Base-by-base conservation (phyloP, 2,888 invertebrate genomes). In the Minunthozetes semirufus region DNA sequence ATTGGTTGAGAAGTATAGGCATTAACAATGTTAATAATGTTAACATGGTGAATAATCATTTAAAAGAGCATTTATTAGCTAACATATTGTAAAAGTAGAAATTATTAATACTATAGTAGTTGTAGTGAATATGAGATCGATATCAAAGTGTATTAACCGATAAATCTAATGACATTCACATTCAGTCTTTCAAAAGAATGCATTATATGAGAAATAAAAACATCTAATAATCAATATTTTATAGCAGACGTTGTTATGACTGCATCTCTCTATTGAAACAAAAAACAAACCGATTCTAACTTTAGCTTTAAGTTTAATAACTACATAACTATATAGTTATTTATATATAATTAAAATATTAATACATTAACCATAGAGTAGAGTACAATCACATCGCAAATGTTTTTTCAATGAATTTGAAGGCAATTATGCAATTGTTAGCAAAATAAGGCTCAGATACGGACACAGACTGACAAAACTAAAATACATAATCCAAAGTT, bases 61-160 rank as follows among this genome's bases (percentile, higher is more conserved):
- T n/a, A n/a, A n/a, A n/a, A n/a, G n/a, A n/a, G n/a, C n/a, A n/a
- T n/a, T n/a, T n/a, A n/a, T n/a, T n/a, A n/a, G n/a, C 42, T 4
- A 50, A 50, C 13, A 48, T 48, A 50, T 50, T n/a, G 5, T n/a
- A 50, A 9, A n/a, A n/a, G n/a, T 50, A 27, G n/a, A 27, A 25
- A n/a, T 27, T 59, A 27, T 59, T 2, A 27, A 27, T 59, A 59
- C 6, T 3, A 56, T 4, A 56, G n/a, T 27, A 56, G 17, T 56
- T 11, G n/a, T 59, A 61, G 8, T 61, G 29, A 15, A n/a, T n/a
- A 8, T 15, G 29, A 42, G 68, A 68, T 68, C 68, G 19, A 68
- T 68, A 68, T 38, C 42, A 68, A 68, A 68, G 68, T 68, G 68
- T 68, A 68, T 68, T 68, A 68, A 68, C 68, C 68, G 68, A 68